These are phyloP conservation scores for Drosophila anomalata DNA, from an alignment of 2,888 invertebrate species.

Conservation along the genomic window DNA sequence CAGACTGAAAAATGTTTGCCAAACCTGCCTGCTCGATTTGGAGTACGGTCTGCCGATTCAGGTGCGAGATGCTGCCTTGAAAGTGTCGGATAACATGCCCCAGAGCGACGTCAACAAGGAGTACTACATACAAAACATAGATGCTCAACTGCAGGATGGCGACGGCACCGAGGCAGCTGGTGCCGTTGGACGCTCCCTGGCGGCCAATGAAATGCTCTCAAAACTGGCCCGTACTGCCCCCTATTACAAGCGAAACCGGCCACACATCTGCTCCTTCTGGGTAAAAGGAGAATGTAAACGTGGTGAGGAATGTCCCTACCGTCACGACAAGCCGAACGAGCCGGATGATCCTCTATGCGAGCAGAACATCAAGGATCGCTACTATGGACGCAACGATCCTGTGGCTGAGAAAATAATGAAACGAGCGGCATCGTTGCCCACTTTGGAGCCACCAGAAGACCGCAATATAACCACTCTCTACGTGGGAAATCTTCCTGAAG, in stretches of 20 bases:
- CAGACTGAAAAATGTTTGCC: constrained; percentile 95
- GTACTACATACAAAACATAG: constrained; percentile 94
- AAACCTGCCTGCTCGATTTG: constrained; percentile 94
- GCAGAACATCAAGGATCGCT: constrained; percentile 95
- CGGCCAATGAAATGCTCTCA: constrained; percentile 91
- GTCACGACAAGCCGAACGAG: constrained; percentile 97
- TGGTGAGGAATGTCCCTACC: constrained; percentile 96
- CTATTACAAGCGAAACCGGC: constrained; percentile 95
- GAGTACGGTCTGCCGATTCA: constrained; percentile 94
- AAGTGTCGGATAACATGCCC: constrained; percentile 93
- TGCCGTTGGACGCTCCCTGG: constrained; percentile 88
- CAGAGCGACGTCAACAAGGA: constrained; percentile 96
- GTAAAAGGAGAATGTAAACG: constrained; percentile 97
- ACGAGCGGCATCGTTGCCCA: constrained; percentile 95
- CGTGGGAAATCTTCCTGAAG: constrained; percentile 96
- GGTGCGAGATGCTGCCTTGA: constrained; percentile 94
- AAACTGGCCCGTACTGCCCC: constrained; percentile 94
- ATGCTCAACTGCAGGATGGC: constrained; percentile 87
- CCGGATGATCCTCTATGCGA: constrained; percentile 96
- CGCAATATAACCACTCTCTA: constrained; percentile 98
- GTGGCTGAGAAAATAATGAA: constrained; percentile 96
- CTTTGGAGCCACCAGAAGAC: constrained; percentile 97
- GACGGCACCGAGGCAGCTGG: constrained; percentile 85
- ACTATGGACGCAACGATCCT: constrained; percentile 96
- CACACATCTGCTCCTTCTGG: constrained; percentile 98